These are phyloP conservation scores for Xiphydria camelus DNA, from an alignment of 2,888 invertebrate genomes.

Conservation along the genomic window DNA sequence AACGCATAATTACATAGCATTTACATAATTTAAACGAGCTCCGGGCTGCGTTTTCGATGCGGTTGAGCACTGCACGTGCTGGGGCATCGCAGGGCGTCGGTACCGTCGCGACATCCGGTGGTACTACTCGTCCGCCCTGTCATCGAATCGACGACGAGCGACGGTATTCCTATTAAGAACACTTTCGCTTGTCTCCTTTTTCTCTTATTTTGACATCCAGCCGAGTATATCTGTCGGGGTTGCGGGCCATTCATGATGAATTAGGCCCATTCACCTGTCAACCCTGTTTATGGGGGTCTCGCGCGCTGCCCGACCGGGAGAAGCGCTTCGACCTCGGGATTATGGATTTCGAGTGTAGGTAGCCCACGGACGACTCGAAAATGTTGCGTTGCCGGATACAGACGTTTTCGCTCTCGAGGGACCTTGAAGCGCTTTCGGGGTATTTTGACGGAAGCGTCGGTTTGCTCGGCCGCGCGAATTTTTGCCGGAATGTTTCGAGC, in stretches of 20 bases:
- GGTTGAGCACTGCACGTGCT: neutral
- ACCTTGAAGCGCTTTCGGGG: neutral
- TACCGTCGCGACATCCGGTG: neutral
- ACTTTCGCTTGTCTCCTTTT: neutral
- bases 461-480: no score
- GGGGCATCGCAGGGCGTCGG: neutral
- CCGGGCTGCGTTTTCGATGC: neutral
- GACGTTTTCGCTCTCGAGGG: neutral
- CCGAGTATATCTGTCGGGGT: slow-evolving; percentile 7
- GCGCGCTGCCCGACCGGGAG: neutral
- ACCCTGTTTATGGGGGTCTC: neutral
- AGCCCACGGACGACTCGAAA: no score
- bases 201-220: neutral
- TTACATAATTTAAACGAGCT: neutral
- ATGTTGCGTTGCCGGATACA: neutral
- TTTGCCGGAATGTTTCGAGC: no score
- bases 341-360: neutral
- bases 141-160: no score
- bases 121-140: neutral
- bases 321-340: neutral
- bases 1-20: neutral
- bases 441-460: no score
- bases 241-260: slow-evolving; percentile 9
- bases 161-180: slow-evolving; percentile 7
- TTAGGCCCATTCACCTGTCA: slow-evolving; percentile 12